A percentile compares a stretch with the other conserved stretches of the same genome.
phyloP scores from a whole-genome alignment of 2,797 vertebrate genomes.

The Malurus leucopterus region DNA sequence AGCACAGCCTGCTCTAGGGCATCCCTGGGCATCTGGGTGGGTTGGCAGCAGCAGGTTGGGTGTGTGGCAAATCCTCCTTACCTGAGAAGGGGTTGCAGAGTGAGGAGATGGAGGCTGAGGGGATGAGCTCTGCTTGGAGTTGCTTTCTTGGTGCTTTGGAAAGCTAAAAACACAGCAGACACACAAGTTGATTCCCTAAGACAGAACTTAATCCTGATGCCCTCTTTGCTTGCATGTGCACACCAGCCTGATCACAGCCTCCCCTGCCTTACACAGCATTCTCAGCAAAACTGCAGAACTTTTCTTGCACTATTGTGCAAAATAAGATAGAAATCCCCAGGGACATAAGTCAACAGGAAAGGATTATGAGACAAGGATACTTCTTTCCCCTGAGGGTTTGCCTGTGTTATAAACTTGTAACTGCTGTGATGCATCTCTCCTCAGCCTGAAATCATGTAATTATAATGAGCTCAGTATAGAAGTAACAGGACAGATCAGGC shows the following conservation, averaged over 20 bases:
- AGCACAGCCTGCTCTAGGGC: background rate
- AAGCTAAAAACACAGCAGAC: slow-evolving; percentile 36
- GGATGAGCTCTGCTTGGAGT: slow-evolving; percentile 16
- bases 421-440: background rate
- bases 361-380: background rate
- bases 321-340: background rate
- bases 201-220: background rate
- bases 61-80: slow-evolving; percentile 1
- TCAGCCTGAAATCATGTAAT: background rate
- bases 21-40: accelerated
- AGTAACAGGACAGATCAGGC: background rate
- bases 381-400: background rate
- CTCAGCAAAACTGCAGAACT: background rate
- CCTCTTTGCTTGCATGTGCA: background rate
- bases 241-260: background rate
- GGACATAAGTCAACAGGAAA: background rate
- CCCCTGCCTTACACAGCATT: background rate
- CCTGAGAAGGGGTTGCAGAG: slow-evolving; percentile 51
- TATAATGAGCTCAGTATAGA: background rate
- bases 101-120: slow-evolving; percentile 25
- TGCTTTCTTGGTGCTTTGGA: slow-evolving; percentile 12
- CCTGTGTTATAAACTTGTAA: background rate
- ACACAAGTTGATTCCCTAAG: background rate
- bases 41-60: background rate
- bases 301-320: background rate